phyloP scores from a whole-genome alignment of 2,113 vertebrate genomes.

The Pluvialis apricaria region DNA sequence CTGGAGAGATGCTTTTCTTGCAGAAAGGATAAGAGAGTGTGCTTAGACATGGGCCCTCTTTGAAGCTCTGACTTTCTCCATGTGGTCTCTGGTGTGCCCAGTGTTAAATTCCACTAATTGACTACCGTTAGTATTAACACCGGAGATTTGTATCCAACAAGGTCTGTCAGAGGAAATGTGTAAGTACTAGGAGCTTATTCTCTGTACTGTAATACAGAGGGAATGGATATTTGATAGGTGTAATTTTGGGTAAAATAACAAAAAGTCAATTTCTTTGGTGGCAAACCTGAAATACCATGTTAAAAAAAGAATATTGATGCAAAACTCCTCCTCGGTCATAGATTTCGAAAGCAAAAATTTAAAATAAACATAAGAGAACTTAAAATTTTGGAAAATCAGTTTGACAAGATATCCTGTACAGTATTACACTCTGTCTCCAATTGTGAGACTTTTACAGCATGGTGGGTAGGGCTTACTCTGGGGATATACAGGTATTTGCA shows the following conservation, averaged over 20 bases:
- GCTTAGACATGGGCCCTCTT: neutral
- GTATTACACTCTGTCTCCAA: neutral
- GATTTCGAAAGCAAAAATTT: neutral
- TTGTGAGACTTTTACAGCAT: accelerated
- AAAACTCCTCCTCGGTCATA: neutral
- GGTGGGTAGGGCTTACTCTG: neutral
- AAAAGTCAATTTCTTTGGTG: neutral
- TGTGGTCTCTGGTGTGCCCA: neutral
- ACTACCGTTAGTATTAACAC: neutral
- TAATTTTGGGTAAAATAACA: neutral
- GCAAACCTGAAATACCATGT: neutral
- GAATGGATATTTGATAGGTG: neutral
- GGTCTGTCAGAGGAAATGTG: neutral
- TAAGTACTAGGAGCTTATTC: neutral
- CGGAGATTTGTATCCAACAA: neutral
- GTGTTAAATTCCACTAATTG: neutral
- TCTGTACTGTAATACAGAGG: neutral
- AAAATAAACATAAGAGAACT: neutral
- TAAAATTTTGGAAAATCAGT: neutral
- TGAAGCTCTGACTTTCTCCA: neutral
- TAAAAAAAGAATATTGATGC: neutral
- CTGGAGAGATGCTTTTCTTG: neutral
- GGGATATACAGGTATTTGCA: neutral
- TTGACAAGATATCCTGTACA: neutral
- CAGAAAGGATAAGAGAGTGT: neutral